Evolutionary conservation across 2,888 invertebrate genomes (phyloP).

Genomic region (Conistra vaccinii): DNA sequence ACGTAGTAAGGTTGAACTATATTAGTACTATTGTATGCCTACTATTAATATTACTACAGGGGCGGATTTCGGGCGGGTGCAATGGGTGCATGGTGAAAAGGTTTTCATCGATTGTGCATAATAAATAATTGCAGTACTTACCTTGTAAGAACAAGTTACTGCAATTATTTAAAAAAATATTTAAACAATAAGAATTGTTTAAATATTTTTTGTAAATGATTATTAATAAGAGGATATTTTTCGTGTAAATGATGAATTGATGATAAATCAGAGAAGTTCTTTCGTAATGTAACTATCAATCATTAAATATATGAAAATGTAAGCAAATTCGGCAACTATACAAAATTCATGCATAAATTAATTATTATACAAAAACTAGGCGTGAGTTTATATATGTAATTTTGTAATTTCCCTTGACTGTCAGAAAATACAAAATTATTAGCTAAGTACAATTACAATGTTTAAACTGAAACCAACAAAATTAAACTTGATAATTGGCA

Average conservation of each 20-base stretch:
- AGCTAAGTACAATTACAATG: background rate
- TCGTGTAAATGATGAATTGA: too few relatives aligned
- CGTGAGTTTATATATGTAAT: background rate
- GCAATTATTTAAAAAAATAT: too few relatives aligned
- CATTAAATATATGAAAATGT: background rate
- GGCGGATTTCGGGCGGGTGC: slow-evolving; percentile 34
- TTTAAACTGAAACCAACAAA: slow-evolving; percentile 19
- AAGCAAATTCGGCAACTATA: background rate
- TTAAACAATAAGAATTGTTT: too few relatives aligned
- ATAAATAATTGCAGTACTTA: too few relatives aligned
- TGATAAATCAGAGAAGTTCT: background rate
- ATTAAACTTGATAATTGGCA: slow-evolving; percentile 36
- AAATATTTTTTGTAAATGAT: background rate
- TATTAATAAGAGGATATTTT: background rate
- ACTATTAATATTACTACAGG: slow-evolving; percentile 59
- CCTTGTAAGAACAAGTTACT: too few relatives aligned
- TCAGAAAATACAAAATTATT: background rate
- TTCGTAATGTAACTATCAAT: background rate
- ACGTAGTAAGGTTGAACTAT: slow-evolving; percentile 72
- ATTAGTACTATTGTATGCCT: slow-evolving; percentile 69
- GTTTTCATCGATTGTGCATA: background rate
- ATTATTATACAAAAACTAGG: background rate
- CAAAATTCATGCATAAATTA: background rate
- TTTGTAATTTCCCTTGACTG: background rate
- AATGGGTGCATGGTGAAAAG: background rate